Evolutionary conservation across 2,113 vertebrate genomes (phyloP).

Genomic region (Peromyscus maniculatus): DNA sequence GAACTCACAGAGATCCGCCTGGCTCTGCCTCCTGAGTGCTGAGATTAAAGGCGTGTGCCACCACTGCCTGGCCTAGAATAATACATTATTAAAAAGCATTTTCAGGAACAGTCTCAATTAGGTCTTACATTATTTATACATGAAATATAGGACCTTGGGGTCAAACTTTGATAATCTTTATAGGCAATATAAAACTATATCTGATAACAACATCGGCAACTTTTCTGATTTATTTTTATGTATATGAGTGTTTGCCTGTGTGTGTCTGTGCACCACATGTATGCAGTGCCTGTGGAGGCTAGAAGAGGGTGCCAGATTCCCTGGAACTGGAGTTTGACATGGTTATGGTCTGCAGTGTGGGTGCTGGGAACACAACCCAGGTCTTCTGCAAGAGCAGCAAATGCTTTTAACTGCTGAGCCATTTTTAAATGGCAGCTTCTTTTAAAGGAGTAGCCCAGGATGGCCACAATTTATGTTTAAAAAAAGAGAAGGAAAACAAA

Average conservation of each 20-base stretch:
- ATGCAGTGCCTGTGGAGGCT: not conserved
- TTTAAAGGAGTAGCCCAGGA: not conserved
- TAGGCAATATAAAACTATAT: not conserved
- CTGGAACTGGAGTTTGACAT: not conserved
- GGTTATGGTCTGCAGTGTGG: not conserved
- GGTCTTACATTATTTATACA: constrained; percentile 29
- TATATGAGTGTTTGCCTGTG: not conserved
- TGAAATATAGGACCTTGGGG: not conserved
- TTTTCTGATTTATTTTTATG: not conserved
- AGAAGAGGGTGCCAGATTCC: not conserved
- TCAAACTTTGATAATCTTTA: constrained; percentile 10
- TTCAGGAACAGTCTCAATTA: constrained; percentile 24
- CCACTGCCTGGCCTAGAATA: no score
- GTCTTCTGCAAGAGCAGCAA: not conserved
- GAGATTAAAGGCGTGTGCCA: not conserved
- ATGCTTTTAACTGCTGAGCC: not conserved
- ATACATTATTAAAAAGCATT: not conserved
- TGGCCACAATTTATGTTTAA: not conserved
- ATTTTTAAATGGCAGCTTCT: not conserved
- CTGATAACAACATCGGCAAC: not conserved
- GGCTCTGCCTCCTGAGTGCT: not conserved
- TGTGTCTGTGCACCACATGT: not conserved
- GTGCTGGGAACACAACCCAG: not conserved
- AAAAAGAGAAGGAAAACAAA: not conserved
- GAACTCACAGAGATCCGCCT: not conserved